Evolutionary conservation across 2,113 vertebrate species (phyloP).

Genomic region (Zosterops japonicus): DNA sequence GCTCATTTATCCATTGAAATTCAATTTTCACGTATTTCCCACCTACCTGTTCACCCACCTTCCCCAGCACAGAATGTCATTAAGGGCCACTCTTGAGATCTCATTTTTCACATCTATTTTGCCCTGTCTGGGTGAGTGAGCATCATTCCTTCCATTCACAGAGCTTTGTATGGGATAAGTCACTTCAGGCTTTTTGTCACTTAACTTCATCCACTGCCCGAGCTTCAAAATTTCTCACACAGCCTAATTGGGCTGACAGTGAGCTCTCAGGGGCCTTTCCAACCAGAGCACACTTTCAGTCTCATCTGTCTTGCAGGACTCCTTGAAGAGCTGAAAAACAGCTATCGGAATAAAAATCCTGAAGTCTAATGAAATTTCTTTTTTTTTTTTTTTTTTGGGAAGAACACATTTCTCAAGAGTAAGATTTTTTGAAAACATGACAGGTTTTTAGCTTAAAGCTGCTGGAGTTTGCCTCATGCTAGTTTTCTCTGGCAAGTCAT

Average conservation of each 20-base stretch:
- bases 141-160: neutral
- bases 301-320: neutral
- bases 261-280: neutral
- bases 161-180: neutral
- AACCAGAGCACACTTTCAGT: neutral
- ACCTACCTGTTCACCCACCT: neutral
- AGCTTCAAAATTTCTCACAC: neutral
- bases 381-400: neutral
- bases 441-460: neutral
- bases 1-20: neutral
- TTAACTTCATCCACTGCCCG: neutral
- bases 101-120: neutral
- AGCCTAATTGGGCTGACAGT: neutral
- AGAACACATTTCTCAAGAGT: neutral
- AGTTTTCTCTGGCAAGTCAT: neutral
- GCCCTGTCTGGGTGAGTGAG: neutral
- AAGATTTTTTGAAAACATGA: neutral
- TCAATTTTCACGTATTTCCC: fast-evolving
- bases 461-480: neutral
- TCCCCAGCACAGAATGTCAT: fast-evolving
- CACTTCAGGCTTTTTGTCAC: constrained; percentile 8
- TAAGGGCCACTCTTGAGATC: neutral
- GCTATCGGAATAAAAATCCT: neutral
- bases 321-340: neutral
- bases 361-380: neutral